These are phyloP conservation scores for Salmo trutta DNA, from an alignment of 2,797 vertebrate genomes.

Conservation along the genomic window DNA sequence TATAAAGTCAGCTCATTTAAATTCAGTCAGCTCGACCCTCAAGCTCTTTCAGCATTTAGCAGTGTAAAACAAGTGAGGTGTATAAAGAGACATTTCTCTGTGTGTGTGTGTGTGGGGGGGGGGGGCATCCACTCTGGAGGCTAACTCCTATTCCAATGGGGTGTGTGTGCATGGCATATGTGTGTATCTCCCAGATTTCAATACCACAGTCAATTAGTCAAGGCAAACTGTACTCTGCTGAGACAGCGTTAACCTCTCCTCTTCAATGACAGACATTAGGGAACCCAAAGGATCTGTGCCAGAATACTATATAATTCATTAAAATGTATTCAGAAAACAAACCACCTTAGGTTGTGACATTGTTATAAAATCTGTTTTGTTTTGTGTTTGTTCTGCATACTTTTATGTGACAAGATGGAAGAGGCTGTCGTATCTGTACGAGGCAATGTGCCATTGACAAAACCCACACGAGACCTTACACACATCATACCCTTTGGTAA, in stretches of 20 bases:
- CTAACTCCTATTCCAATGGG: background rate
- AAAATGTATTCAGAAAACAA: too few relatives aligned
- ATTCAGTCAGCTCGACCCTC: slow-evolving; percentile 26
- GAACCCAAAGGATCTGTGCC: too few relatives aligned
- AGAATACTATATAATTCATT: too few relatives aligned
- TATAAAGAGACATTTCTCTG: slow-evolving; percentile 24
- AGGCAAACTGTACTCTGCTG: background rate
- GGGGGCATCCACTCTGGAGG: slow-evolving; percentile 23
- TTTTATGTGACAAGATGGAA: background rate
- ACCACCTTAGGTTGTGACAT: background rate
- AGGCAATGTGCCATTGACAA: background rate
- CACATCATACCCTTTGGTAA: slow-evolving; percentile 29
- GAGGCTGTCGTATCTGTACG: background rate
- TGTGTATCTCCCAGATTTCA: background rate
- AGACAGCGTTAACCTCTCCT: background rate
- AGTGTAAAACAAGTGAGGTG: slow-evolving; percentile 36
- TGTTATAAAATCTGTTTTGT: background rate
- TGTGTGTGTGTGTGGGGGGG: background rate
- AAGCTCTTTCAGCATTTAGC: slow-evolving; percentile 38
- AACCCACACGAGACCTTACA: background rate
- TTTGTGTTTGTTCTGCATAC: background rate
- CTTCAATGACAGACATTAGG: too few relatives aligned
- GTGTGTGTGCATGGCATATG: background rate
- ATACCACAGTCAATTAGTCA: background rate
- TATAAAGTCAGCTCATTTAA: slow-evolving; percentile 36